Conservation (phyloP, 2,113 vertebrate species). For the Bostrychus sinensis region DNA sequence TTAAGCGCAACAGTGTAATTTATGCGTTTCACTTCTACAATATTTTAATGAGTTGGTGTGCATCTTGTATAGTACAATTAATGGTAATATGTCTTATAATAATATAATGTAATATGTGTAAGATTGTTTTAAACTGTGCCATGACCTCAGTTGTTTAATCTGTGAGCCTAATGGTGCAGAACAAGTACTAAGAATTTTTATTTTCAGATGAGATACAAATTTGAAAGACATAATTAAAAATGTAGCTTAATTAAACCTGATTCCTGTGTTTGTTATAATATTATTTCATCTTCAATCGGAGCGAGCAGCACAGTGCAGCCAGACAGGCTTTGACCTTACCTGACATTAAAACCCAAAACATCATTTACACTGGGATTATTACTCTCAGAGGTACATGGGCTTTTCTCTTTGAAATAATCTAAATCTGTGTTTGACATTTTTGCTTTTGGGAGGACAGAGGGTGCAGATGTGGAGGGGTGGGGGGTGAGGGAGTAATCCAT, state of each 20-base stretch:
- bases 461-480: constrained; percentile 23
- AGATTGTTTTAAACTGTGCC: not conserved
- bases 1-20: no score
- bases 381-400: not conserved
- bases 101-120: no score
- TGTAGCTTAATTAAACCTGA: no score
- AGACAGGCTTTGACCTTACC: constrained; percentile 8
- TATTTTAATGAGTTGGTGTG: no score
- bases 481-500: constrained; percentile 41
- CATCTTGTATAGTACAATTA: no score
- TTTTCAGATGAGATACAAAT: not conserved
- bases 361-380: constrained; percentile 1
- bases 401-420: constrained; percentile 25
- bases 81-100: no score
- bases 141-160: not conserved
- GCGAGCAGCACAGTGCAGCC: not conserved
- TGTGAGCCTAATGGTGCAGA: not conserved
- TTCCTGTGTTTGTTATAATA: no score
- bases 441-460: constrained; percentile 46
- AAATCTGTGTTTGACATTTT: constrained; percentile 48
- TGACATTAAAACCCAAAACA: constrained; percentile 11
- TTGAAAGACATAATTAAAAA: not conserved
- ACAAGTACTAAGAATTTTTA: no score
- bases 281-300: not conserved
- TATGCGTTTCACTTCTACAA: no score